Conservation (phyloP, 1,140 invertebrate species). For the Aphidius gifuensis region DNA sequence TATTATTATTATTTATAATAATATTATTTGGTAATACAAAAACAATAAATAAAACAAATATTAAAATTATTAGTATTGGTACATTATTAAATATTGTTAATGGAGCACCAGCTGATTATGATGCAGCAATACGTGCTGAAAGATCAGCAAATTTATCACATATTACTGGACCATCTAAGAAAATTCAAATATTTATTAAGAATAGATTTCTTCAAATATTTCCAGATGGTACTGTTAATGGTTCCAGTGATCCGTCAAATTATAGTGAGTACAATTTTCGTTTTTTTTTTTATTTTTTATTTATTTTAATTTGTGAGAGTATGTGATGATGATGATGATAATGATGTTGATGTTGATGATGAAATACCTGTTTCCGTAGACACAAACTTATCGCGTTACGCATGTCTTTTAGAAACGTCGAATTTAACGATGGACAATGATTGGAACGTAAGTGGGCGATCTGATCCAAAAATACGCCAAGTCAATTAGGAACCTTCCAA, state of each 20-base stretch:
- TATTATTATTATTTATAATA: conserved; percentile 38
- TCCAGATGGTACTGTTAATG: conserved; percentile 76
- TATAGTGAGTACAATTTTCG: conserved; percentile 69
- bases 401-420: conserved; percentile 18
- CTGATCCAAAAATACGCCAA: conserved; percentile 38
- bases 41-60: conserved; percentile 19
- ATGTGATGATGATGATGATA: background rate
- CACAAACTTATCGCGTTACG: conserved; percentile 22
- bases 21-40: conserved; percentile 21
- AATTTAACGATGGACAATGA: conserved; percentile 31
- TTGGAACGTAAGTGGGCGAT: conserved; percentile 32
- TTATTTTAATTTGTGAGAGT: no score
- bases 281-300: conserved; percentile 7
- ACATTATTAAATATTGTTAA: conserved; percentile 37
- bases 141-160: conserved; percentile 73
- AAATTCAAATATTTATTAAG: conserved; percentile 78
- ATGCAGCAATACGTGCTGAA: conserved; percentile 48
- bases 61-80: conserved; percentile 32
- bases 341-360: no score
- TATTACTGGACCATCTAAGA: conserved; percentile 68
- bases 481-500: conserved; percentile 18
- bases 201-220: conserved; percentile 74
- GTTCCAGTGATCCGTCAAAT: conserved; percentile 69
- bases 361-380: no score
- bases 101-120: conserved; percentile 38